Conservation (phyloP, 2,888 invertebrate species). For the Lasioglossum calceatum region DNA sequence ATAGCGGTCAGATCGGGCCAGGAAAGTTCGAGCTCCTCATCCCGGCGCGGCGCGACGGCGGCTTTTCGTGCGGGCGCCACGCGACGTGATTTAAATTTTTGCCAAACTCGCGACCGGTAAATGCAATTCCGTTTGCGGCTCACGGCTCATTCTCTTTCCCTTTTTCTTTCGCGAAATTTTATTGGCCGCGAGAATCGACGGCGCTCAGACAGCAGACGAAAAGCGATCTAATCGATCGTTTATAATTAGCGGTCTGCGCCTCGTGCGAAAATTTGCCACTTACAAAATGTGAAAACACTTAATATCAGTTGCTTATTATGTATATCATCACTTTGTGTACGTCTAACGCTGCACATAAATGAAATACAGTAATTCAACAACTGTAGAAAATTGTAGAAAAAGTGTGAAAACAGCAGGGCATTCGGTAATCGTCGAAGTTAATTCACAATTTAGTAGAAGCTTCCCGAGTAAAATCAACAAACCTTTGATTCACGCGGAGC, state of each 20-base stretch:
- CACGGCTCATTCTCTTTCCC: neutral
- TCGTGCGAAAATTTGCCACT: too few relatives aligned
- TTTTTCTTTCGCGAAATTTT: neutral
- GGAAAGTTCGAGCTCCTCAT: constrained; percentile 31
- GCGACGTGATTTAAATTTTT: constrained; percentile 50
- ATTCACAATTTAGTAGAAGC: neutral
- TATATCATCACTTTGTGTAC: neutral
- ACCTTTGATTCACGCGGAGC: neutral
- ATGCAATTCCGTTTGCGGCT: neutral
- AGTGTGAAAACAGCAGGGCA: neutral
- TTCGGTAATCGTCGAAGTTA: neutral
- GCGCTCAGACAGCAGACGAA: neutral
- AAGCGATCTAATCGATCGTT: neutral
- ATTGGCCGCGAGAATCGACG: neutral
- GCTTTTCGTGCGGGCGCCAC: constrained; percentile 10
- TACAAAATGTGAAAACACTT: neutral
- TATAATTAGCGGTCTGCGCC: neutral
- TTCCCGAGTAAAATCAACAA: neutral
- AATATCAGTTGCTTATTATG: neutral
- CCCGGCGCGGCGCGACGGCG: neutral
- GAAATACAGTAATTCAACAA: neutral
- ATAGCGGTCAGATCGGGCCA: constrained; percentile 35
- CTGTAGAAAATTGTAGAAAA: neutral
- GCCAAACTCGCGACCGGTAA: constrained; percentile 2
- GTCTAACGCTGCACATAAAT: neutral